phyloP scores from a whole-genome alignment of 2,113 vertebrate genomes.

The Hippocampus abdominalis region DNA sequence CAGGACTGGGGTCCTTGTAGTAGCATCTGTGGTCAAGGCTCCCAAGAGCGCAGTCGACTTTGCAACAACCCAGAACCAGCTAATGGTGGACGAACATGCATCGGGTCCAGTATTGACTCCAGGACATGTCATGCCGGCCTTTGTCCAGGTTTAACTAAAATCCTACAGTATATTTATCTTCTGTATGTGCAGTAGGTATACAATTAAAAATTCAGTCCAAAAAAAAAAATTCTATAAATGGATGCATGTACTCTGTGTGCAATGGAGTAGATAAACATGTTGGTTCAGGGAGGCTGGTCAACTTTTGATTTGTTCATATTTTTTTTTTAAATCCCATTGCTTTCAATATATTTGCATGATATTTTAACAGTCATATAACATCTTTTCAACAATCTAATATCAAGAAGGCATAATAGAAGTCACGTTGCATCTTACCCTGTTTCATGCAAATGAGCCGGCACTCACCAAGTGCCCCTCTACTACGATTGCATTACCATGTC shows the following conservation, averaged over 20 bases:
- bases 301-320: not conserved
- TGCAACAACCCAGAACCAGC: slow-evolving; percentile 75
- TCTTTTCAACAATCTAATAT: not conserved
- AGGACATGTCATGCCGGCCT: slow-evolving; percentile 68
- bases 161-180: not conserved
- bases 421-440: not conserved
- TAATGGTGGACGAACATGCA: slow-evolving; percentile 71
- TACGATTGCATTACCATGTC: not conserved
- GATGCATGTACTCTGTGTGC: not conserved
- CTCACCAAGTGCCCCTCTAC: too few relatives aligned
- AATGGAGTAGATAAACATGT: too few relatives aligned
- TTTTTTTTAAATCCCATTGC: too few relatives aligned
- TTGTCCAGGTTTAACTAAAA: slow-evolving; percentile 69
- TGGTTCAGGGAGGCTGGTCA: not conserved
- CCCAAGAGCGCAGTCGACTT: slow-evolving; percentile 70
- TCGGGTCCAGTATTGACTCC: slow-evolving; percentile 63
- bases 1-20: slow-evolving; percentile 74
- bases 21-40: slow-evolving; percentile 72
- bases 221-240: not conserved
- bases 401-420: not conserved
- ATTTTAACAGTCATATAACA: too few relatives aligned
- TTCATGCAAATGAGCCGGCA: not conserved
- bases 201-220: not conserved
- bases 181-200: not conserved
- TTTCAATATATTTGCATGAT: too few relatives aligned